These are phyloP conservation scores for Luffia ferchaultella DNA, from an alignment of 2,888 invertebrate genomes.

Conservation along the genomic window DNA sequence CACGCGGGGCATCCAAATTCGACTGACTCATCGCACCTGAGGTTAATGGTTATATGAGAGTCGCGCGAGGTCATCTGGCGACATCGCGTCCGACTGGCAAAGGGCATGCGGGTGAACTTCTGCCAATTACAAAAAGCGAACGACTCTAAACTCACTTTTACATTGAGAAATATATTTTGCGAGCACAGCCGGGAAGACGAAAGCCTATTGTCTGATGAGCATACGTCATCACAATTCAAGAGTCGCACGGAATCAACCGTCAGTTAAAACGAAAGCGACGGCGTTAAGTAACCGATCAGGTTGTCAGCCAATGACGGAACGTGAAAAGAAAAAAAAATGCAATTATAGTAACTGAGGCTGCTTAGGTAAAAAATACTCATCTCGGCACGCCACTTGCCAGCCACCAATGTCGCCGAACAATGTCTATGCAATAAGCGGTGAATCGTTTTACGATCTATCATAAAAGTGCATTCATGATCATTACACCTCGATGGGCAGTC, in stretches of 20 bases:
- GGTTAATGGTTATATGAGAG: background rate
- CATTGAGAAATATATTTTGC: background rate
- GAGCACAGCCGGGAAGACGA: background rate
- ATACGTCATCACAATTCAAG: too few relatives aligned
- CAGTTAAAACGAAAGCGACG: background rate
- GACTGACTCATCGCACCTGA: slow-evolving; percentile 30
- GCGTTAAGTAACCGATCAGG: slow-evolving; percentile 31
- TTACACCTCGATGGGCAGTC: background rate
- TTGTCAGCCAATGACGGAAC: slow-evolving; percentile 22
- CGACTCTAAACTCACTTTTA: background rate
- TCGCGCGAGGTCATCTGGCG: background rate
- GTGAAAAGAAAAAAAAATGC: slow-evolving; percentile 20
- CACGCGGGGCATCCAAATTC: slow-evolving; percentile 47
- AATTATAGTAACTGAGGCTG: slow-evolving; percentile 24
- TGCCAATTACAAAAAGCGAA: background rate
- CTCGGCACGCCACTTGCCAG: slow-evolving; percentile 22
- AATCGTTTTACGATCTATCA: slow-evolving; percentile 21
- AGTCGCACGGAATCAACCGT: too few relatives aligned
- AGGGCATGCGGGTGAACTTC: too few relatives aligned
- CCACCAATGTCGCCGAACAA: slow-evolving; percentile 23
- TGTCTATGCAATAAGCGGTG: background rate
- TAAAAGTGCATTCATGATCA: slow-evolving; percentile 14
- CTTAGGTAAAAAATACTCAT: slow-evolving; percentile 16
- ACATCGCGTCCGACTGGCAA: too few relatives aligned
- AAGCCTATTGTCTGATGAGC: background rate